Conservation (phyloP, 1,140 invertebrate genomes). For the Nasonia giraulti region DNA sequence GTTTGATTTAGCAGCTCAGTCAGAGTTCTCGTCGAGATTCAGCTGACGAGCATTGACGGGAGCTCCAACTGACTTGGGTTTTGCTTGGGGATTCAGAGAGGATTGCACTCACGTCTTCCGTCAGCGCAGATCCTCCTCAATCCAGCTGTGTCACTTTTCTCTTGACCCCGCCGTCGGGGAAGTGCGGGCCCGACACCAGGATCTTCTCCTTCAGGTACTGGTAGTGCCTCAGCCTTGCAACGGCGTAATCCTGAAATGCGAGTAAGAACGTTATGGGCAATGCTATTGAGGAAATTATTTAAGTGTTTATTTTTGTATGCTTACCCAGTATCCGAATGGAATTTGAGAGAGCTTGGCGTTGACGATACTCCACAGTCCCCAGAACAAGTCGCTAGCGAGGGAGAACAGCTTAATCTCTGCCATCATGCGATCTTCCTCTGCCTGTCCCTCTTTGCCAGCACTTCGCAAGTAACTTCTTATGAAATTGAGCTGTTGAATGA, state of each 20-base stretch:
- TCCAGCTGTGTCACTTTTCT: conserved; percentile 63
- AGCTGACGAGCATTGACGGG: conserved; percentile 2
- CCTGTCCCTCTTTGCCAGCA: conserved; percentile 65
- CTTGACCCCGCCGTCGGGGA: conserved; percentile 59
- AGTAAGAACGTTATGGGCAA: background rate
- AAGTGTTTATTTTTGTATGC: conserved; percentile 49
- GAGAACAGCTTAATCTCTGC: conserved; percentile 88
- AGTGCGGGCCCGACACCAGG: conserved; percentile 60
- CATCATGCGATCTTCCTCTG: conserved; percentile 79
- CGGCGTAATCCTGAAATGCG: conserved; percentile 75
- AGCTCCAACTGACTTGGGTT: conserved; percentile 29
- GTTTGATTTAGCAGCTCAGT: conserved; percentile 8
- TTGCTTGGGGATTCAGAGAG: conserved; percentile 44
- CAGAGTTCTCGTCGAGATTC: conserved; percentile 34
- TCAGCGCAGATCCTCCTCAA: conserved; percentile 54
- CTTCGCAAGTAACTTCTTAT: conserved; percentile 77
- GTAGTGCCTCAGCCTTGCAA: conserved; percentile 76
- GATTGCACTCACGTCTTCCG: conserved; percentile 36
- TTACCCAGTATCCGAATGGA: conserved; percentile 96
- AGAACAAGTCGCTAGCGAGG: conserved; percentile 93
- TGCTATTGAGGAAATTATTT: no score
- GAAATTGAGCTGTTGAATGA: conserved; percentile 76
- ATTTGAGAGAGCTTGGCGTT: conserved; percentile 92
- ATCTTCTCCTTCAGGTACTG: conserved; percentile 77
- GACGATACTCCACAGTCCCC: conserved; percentile 93